Conservation (phyloP, 2,888 invertebrate genomes). For the Sturmia bella region DNA sequence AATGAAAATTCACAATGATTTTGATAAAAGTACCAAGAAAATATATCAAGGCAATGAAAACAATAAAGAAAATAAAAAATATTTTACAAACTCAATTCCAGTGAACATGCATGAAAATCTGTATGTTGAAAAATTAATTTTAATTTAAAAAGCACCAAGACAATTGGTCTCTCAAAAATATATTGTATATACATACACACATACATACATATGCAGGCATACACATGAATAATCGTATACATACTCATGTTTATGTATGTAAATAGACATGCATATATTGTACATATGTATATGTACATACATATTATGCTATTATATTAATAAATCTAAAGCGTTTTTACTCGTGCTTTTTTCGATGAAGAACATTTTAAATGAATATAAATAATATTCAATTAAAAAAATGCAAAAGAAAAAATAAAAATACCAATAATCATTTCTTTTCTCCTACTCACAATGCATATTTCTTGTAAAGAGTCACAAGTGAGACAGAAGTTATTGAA, state of each 20-base stretch:
- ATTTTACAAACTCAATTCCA: background rate
- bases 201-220: background rate
- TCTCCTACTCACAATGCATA: background rate
- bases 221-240: slow-evolving; percentile 5
- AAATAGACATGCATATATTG: background rate
- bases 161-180: slow-evolving; percentile 24
- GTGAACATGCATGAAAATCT: background rate
- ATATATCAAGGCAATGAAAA: slow-evolving; percentile 8
- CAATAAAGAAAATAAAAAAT: background rate
- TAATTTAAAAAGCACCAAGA: slow-evolving; percentile 23
- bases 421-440: background rate
- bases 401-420: slow-evolving; percentile 5
- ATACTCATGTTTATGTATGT: too few species aligned
- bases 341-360: background rate
- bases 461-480: background rate
- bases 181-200: background rate
- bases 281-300: background rate
- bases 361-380: background rate
- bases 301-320: background rate
- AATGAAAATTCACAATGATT: too few species aligned
- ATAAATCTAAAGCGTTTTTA: slow-evolving; percentile 14
- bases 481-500: slow-evolving; percentile 18
- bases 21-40: background rate
- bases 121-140: background rate
- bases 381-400: slow-evolving; percentile 25